Conservation (phyloP, 2,888 invertebrate species). For the Microplitis deprimator region DNA sequence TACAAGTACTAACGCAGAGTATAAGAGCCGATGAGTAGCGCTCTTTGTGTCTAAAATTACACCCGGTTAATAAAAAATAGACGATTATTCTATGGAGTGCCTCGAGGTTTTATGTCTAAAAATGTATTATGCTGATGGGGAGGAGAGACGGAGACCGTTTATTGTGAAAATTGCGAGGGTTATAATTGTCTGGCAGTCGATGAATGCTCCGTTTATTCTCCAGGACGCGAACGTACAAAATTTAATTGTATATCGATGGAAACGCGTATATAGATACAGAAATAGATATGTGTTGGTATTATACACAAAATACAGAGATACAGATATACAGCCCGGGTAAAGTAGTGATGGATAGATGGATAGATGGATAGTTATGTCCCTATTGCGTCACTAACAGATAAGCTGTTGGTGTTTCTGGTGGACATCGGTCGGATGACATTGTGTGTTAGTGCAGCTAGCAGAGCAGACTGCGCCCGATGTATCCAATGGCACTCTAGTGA, state of each 20-base stretch:
- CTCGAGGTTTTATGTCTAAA: not conserved
- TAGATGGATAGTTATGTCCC: slow-evolving; percentile 49
- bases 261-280: not conserved
- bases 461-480: slow-evolving; percentile 22
- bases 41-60: slow-evolving; percentile 22
- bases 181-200: slow-evolving; percentile 27
- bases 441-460: slow-evolving; percentile 12
- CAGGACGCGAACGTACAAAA: slow-evolving; percentile 24
- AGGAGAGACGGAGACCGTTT: not conserved
- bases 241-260: slow-evolving; percentile 42
- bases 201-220: slow-evolving; percentile 14
- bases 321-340: not conserved
- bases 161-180: not conserved
- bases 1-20: slow-evolving; percentile 17
- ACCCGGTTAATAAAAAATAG: not conserved
- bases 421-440: slow-evolving; percentile 21
- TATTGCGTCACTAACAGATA: slow-evolving; percentile 51
- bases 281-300: not conserved
- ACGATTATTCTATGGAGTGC: not conserved
- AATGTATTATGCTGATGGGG: not conserved
- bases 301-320: not conserved
- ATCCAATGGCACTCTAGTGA: slow-evolving; percentile 19
- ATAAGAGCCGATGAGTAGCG: slow-evolving; percentile 5
- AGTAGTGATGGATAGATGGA: slow-evolving; percentile 13
- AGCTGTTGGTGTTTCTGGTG: slow-evolving; percentile 41